Conservation (phyloP, 2,888 invertebrate genomes). For the Pelosia muscerda region DNA sequence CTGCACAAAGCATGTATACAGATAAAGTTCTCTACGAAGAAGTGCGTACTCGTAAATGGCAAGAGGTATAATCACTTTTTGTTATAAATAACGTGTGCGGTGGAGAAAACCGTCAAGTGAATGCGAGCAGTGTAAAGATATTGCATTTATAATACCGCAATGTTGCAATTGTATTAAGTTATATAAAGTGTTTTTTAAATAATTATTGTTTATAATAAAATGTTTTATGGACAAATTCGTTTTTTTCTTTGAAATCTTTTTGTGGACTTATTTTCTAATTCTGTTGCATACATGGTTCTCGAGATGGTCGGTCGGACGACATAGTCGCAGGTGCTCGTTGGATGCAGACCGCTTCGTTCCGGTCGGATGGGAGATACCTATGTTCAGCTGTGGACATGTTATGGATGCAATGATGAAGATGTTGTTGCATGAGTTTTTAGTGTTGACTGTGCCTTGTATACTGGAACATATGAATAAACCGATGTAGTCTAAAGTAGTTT, state of each 20-base stretch:
- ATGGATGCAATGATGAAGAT: no score
- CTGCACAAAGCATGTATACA: constrained; percentile 1
- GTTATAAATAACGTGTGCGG: constrained; percentile 27
- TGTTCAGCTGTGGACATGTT: no score
- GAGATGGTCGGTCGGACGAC: no score
- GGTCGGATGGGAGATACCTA: no score
- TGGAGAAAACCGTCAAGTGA: constrained; percentile 35
- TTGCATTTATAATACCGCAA: constrained; percentile 82
- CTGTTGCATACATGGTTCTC: background rate
- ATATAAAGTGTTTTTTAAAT: constrained; percentile 77
- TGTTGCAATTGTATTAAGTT: constrained; percentile 78
- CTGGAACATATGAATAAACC: no score
- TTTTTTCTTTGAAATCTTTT: constrained; percentile 16
- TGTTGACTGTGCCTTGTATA: background rate
- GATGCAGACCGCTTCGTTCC: no score
- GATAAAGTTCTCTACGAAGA: background rate
- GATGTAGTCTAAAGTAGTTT: no score
- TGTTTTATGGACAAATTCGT: constrained; percentile 68
- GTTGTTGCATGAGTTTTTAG: background rate
- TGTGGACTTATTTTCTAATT: no score
- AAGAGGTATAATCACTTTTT: constrained; percentile 26
- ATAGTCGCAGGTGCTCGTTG: no score
- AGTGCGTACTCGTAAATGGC: constrained; percentile 11
- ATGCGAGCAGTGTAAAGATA: constrained; percentile 62
- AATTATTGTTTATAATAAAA: constrained; percentile 86